Evolutionary conservation across 1,140 invertebrate species (phyloP).

Genomic region (honey bee (Apis mellifera)): Amel_HAv3.1 CM009931.2:7656501-7657000

Average conservation of each 20-base stretch:
- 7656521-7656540: slow-evolving; percentile 38
- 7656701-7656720: background rate
- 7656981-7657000: too few relatives aligned
- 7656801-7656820: background rate
- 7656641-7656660: slow-evolving; percentile 1
- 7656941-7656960: too few relatives aligned
- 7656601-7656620: background rate
- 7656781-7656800: too few relatives aligned
- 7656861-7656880: background rate
- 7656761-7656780: background rate
- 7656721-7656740: background rate
- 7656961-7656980: too few relatives aligned
- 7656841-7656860: background rate
- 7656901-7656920: background rate
- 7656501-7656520: slow-evolving; percentile 59
- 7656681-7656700: background rate
- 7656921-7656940: background rate
- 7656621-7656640: slow-evolving; percentile 38
- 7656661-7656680: too few relatives aligned
- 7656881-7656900: background rate
- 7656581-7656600: slow-evolving; percentile 33
- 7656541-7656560: slow-evolving; percentile 29
- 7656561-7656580: slow-evolving; percentile 49
- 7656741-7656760: background rate
- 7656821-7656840: background rate